Evolutionary conservation across 2,888 invertebrate genomes (phyloP).

Genomic region (Platycheirus albimanus): DNA sequence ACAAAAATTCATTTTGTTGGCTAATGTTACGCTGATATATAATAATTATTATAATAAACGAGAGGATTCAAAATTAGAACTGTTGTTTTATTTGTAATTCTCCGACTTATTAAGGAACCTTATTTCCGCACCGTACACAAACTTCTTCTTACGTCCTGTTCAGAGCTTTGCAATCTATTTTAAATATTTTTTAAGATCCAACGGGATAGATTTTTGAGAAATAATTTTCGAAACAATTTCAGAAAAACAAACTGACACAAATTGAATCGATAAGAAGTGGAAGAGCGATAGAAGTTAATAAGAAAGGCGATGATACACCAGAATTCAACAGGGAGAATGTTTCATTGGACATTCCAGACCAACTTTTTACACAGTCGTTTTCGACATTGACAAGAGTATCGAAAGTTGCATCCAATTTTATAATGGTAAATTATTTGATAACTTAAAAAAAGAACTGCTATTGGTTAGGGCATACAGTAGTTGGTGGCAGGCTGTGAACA

Average conservation of each 20-base stretch:
- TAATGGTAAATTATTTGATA: conserved; percentile 83
- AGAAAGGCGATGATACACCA: conserved; percentile 82
- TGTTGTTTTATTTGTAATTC: background rate
- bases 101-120: no score
- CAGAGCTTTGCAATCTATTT: conserved; percentile 25
- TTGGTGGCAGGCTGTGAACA: no score
- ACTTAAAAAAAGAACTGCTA: no score
- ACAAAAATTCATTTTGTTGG: conserved; percentile 59
- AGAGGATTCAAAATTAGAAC: conserved; percentile 40
- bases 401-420: conserved; percentile 84
- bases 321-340: conserved; percentile 84
- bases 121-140: no score
- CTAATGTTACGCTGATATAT: conserved; percentile 44
- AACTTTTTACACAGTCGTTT: conserved; percentile 85
- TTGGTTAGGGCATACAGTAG: no score
- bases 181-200: background rate
- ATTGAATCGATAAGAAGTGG: conserved; percentile 22
- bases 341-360: conserved; percentile 85
- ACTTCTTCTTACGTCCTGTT: no score
- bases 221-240: conserved; percentile 48
- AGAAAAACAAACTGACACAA: conserved; percentile 30
- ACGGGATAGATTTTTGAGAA: background rate
- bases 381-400: conserved; percentile 85
- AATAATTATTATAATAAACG: conserved; percentile 50
- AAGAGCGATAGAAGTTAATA: conserved; percentile 75